Base-by-base conservation (phyloP, 2,797 vertebrate genomes). In the Pangasius macronema region DNA sequence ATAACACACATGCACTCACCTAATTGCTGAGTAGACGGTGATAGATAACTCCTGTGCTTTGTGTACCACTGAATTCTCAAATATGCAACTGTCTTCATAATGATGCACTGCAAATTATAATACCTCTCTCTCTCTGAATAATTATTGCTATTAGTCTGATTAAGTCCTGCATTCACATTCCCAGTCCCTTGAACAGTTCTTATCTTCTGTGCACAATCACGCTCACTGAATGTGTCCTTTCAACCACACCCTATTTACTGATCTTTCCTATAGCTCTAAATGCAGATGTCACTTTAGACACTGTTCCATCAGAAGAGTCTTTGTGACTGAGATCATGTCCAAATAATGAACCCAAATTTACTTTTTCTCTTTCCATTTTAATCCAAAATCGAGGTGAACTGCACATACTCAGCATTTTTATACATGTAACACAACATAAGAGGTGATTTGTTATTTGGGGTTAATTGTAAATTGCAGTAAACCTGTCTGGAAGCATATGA, bases 81-180 rank as follows among this genome's bases (percentile, higher is more conserved):
- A 73, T 46, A 73, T 73, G 70, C 70, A 73, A 27, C 42, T 42
- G 39, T 73, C 22, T 73, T 73, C 70, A 73, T 73, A 73, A 73
- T 42, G 70, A 73, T 27, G 10, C 24, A 73, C 24, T 73, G 39
- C 39, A 73, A 73, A 27, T 9, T 46, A 27, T 27, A 46, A 46
- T 46, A 46, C 39, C 70, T 11, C 70, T 46, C 70, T 46, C 70
- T 24, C 70, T 13, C 16, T 72, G 36, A 24, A 42, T 22, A 72
- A 42, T 46, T 73, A n/a, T 13, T 46, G 39, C 22, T 73, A 39
- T 42, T 39, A 73, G 10, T 46, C 22, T 73, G 70, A 73, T 73
- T 24, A 6, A 73, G 39, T 5, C 65, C 14, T 33, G 30, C 30
- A 63, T n/a, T n/a, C 55, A 57, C 20, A 57, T 57, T 57, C 61